These are phyloP conservation scores for Carcharodon carcharias DNA, from an alignment of 2,797 vertebrate genomes.

Conservation along the genomic window DNA sequence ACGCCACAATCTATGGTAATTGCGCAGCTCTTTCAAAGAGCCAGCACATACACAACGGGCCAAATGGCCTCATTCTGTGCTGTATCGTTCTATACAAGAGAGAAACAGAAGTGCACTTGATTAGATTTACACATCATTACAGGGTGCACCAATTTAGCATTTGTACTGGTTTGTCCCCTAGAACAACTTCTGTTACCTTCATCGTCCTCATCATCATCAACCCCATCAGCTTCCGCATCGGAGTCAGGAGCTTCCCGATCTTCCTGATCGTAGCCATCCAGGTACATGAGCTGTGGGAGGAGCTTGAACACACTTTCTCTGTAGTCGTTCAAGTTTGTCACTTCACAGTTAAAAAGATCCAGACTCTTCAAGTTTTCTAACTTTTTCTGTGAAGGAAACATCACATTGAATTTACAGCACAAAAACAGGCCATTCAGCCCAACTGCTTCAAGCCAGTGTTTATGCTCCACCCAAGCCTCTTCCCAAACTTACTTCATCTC, in stretches of 20 bases:
- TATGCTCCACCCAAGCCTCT: background rate
- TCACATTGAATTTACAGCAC: constrained; percentile 34
- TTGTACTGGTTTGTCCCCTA: background rate
- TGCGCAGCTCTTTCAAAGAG: background rate
- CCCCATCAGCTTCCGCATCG: constrained; percentile 77
- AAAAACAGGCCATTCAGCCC: background rate
- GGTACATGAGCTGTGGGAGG: constrained; percentile 80
- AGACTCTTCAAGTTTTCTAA: constrained; percentile 82
- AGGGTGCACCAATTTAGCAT: background rate
- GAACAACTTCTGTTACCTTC: constrained; percentile 54
- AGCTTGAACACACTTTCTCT: constrained; percentile 85
- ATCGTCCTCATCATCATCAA: constrained; percentile 67
- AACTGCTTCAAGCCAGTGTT: background rate
- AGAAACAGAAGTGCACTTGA: background rate
- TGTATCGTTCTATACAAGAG: background rate
- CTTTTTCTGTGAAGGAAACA: constrained; percentile 69
- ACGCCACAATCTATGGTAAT: background rate
- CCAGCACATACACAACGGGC: background rate
- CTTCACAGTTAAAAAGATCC: constrained; percentile 91
- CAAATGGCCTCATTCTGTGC: background rate
- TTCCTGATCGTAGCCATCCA: constrained; percentile 80
- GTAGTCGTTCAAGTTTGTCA: constrained; percentile 84
- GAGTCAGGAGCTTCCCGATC: constrained; percentile 81
- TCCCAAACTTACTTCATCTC: background rate
- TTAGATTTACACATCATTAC: background rate